Percentiles rank a stretch among this genome's conserved stretches.
Evolutionary conservation across 2,888 invertebrate species (phyloP).

Genomic region (Cremastinae sp.): DNA sequence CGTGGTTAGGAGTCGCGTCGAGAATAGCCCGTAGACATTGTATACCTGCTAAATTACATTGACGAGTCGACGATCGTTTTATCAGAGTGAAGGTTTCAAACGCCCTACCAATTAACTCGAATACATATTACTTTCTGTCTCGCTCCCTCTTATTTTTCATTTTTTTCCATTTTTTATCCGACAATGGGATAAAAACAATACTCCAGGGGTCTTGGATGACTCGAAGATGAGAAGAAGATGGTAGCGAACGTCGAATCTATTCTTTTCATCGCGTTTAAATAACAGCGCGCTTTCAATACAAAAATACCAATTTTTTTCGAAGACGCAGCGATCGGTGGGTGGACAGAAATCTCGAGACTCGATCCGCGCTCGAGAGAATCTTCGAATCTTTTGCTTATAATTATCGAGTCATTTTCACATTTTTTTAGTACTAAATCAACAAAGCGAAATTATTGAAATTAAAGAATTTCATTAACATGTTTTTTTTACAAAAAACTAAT

Average conservation of each 20-base stretch:
- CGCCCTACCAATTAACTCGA: slow-evolving; percentile 56
- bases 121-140: slow-evolving; percentile 23
- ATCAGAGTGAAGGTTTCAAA: slow-evolving; percentile 45
- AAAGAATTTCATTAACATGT: too few relatives aligned
- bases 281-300: slow-evolving; percentile 7
- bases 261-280: slow-evolving; percentile 25
- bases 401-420: too few relatives aligned
- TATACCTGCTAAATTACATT: slow-evolving; percentile 65
- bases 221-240: slow-evolving; percentile 14
- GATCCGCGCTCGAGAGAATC: too few relatives aligned
- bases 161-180: slow-evolving; percentile 26
- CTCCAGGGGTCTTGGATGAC: slow-evolving; percentile 8
- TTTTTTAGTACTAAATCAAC: too few relatives aligned
- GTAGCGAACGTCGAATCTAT: slow-evolving; percentile 42
- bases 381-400: too few relatives aligned
- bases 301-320: slow-evolving; percentile 9
- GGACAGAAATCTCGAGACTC: too few relatives aligned
- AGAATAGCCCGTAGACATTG: slow-evolving; percentile 22
- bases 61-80: slow-evolving; percentile 61
- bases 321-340: neutral
- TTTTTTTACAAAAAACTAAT: too few relatives aligned
- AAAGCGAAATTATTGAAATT: too few relatives aligned
- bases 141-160: slow-evolving; percentile 3
- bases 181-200: slow-evolving; percentile 49
- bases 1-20: slow-evolving; percentile 7